Conservation (phyloP, 2,797 vertebrate species). For the Craterocephalus amniculus region DNA sequence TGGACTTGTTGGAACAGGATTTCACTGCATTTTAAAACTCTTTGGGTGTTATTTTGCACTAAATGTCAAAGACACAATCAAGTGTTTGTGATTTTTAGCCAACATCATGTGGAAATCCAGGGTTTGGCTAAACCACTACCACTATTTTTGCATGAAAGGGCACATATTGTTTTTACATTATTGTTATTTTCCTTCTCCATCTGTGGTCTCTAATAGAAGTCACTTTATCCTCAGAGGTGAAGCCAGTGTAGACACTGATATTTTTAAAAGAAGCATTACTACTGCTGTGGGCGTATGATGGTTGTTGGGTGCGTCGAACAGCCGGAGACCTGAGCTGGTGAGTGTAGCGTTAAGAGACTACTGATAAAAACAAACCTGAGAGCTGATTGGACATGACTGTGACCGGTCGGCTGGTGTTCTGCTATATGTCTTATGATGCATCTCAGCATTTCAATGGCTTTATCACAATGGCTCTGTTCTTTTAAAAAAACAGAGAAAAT, state of each 20-base stretch:
- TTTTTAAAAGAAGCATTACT: conserved; percentile 41
- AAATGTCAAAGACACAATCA: conserved; percentile 81
- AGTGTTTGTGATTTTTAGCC: conserved; percentile 71
- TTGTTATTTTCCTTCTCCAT: conserved; percentile 27
- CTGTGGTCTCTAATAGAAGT: conserved; percentile 54
- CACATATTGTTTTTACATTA: conserved; percentile 52
- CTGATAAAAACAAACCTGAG: conserved; percentile 56
- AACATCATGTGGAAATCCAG: conserved; percentile 55
- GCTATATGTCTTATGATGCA: conserved; percentile 72
- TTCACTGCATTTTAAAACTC: conserved; percentile 55
- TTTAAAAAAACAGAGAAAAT: conserved; percentile 45
- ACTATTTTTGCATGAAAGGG: conserved; percentile 73
- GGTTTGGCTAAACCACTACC: conserved; percentile 65
- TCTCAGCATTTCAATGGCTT: conserved; percentile 71
- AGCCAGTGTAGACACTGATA: conserved; percentile 55
- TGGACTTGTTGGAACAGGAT: conserved; percentile 56
- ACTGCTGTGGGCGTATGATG: conserved; percentile 69
- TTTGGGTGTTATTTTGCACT: conserved; percentile 79
- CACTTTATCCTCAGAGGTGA: conserved; percentile 74
- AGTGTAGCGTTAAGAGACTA: conserved; percentile 44
- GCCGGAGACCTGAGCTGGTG: conserved; percentile 69
- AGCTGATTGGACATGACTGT: conserved; percentile 63
- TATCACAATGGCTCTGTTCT: conserved; percentile 54
- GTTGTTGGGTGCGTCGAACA: conserved; percentile 58
- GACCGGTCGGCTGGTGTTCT: conserved; percentile 13